Evolutionary conservation across 2,113 vertebrate genomes (phyloP), one percentile per base, ranked within the genome.

Genomic region (Hoplias malabaricus): DNA sequence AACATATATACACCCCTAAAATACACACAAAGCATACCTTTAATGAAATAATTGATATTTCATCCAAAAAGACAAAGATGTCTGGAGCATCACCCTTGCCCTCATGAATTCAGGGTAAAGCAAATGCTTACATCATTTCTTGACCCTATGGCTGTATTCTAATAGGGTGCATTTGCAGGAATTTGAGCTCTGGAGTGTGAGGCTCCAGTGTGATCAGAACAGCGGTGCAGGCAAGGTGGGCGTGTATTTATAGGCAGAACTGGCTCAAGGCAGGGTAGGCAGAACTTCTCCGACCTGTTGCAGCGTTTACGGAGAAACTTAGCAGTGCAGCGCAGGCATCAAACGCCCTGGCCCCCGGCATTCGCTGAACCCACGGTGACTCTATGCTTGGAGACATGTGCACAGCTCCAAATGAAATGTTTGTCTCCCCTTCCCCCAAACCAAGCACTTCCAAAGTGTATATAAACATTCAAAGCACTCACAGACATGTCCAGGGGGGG

Each of bases 391-490:
- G 38, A 43, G 76, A 46, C 53, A 34, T 36, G 46, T 34, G 8
- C 76, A 63, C 66, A 61, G 34, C 48, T 69, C 43, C 66, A 36
- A 74, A 80, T 56, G 2, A 74, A 80, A 75, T 78, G 40, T 73
- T 79, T 75, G 83, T 76, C 72, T 69, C 71, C 29, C 33, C 10
- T 54, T 7, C 57, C 72, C 1, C 61, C 19, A 16, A 73, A 72
- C 61, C 8, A 66, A n/a, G 38, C 16, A 38, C 14, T 27, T 83
- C 63, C 46, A 56, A 75, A 74, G 33, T n/a, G n/a, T 19, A 31
- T 4, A 29, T 50, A 77, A 74, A 81, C 69, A 83, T 53, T 81
- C 56, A 70, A 13, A 79, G 33, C 69, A 67, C 48, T 53, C 11
- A 23, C 13, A 7, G 50, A 57, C 16, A 69, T 56, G 21, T 65